phyloP scores from a whole-genome alignment of 2,113 vertebrate genomes.

The Hiodon alosoides region DNA sequence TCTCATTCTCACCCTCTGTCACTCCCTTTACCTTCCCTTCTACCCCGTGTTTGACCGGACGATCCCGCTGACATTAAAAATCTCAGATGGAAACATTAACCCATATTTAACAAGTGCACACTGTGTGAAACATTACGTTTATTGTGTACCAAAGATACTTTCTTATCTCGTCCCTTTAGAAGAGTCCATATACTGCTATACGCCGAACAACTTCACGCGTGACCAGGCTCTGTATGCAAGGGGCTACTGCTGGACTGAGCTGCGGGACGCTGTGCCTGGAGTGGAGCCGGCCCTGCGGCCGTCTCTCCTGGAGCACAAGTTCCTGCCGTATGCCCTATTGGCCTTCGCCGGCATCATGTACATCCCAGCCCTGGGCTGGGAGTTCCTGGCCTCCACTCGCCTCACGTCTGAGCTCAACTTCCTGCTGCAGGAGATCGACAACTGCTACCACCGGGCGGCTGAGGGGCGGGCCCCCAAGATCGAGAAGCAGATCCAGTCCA shows the following conservation, averaged over 20 bases:
- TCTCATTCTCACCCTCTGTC: too few species aligned
- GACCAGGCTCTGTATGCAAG: slow-evolving; percentile 97
- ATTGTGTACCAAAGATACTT: not conserved
- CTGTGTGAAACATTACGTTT: not conserved
- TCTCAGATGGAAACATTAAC: not conserved
- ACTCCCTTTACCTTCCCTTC: too few species aligned
- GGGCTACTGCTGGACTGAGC: slow-evolving; percentile 99
- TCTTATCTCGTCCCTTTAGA: slow-evolving; percentile 62
- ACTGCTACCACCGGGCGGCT: slow-evolving; percentile 96
- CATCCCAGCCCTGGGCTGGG: slow-evolving; percentile 92
- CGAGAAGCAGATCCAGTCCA: slow-evolving; percentile 98
- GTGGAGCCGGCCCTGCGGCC: slow-evolving; percentile 83
- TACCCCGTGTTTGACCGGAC: too few species aligned
- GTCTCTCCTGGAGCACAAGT: slow-evolving; percentile 96
- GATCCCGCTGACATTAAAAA: too few species aligned
- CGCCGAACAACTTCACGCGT: slow-evolving; percentile 97
- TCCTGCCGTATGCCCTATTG: slow-evolving; percentile 93
- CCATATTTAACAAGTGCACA: not conserved
- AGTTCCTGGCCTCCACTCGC: slow-evolving; percentile 92
- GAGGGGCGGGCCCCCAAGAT: slow-evolving; percentile 97
- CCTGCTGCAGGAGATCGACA: slow-evolving; percentile 97
- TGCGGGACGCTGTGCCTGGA: slow-evolving; percentile 85
- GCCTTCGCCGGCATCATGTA: slow-evolving; percentile 98
- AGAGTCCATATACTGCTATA: slow-evolving; percentile 99
- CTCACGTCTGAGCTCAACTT: slow-evolving; percentile 99